phyloP scores from a whole-genome alignment of 2,888 invertebrate genomes.

The Drosophila rubida region DNA sequence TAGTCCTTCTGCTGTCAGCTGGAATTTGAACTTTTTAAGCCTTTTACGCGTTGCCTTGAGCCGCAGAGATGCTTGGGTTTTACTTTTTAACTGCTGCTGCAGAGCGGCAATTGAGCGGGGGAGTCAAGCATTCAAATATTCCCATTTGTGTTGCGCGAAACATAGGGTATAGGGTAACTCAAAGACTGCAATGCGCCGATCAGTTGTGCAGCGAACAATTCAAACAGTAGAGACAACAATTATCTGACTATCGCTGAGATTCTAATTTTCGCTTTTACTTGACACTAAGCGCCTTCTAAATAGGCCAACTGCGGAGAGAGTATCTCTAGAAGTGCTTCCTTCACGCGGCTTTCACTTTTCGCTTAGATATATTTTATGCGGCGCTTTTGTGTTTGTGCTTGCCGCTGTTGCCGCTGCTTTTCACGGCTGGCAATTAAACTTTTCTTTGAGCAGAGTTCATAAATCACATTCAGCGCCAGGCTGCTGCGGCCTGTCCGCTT shows the following conservation, averaged over 20 bases:
- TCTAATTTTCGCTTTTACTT: not conserved
- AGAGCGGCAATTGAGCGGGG: not conserved
- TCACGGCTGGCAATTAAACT: slow-evolving; percentile 81
- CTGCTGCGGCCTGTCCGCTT: slow-evolving; percentile 33
- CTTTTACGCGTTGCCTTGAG: slow-evolving; percentile 79
- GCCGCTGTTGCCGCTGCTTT: slow-evolving; percentile 64
- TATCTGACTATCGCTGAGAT: not conserved
- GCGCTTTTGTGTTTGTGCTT: slow-evolving; percentile 44
- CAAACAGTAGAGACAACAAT: not conserved
- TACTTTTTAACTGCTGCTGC: slow-evolving; percentile 53
- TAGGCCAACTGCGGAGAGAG: slow-evolving; percentile 1
- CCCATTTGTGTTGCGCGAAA: slow-evolving; percentile 33
- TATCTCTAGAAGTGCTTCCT: slow-evolving; percentile 11
- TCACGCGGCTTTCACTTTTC: slow-evolving; percentile 30
- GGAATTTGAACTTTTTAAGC: slow-evolving; percentile 82
- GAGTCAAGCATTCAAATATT: slow-evolving; percentile 46
- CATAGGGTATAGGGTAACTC: slow-evolving; percentile 22
- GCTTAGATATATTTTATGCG: slow-evolving; percentile 35
- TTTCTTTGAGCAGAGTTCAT: slow-evolving; percentile 77
- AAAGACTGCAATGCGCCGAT: not conserved
- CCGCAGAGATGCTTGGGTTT: slow-evolving; percentile 59
- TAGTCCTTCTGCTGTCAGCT: slow-evolving; percentile 70
- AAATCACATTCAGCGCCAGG: slow-evolving; percentile 78
- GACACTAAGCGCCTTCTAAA: not conserved
- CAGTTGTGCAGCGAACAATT: not conserved